A percentile compares a stretch with the other conserved stretches of the same genome.
Evolutionary conservation across 2,797 vertebrate genomes (phyloP).

Genomic region (Xenops minutus): DNA sequence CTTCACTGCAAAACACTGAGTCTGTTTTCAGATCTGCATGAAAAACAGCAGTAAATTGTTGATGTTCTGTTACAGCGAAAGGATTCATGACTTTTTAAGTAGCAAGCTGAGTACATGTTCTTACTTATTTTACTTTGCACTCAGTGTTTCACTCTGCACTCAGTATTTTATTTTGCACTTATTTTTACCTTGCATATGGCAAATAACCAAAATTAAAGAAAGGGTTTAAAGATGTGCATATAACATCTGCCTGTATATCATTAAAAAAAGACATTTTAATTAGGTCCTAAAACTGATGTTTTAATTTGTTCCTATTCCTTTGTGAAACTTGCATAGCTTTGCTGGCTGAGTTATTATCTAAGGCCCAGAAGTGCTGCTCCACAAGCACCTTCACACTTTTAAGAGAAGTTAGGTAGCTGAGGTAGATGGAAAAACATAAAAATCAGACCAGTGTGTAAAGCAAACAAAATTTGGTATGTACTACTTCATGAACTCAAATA

Average conservation of each 20-base stretch:
- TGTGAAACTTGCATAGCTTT: not conserved
- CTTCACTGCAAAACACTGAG: not conserved
- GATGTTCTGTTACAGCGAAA: not conserved
- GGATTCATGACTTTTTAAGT: not conserved
- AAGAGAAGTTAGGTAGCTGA: not conserved
- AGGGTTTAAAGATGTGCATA: not conserved
- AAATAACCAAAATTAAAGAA: not conserved
- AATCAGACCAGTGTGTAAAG: not conserved
- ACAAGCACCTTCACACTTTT: not conserved
- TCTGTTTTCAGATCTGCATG: not conserved
- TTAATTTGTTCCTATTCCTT: not conserved
- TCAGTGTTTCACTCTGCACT: not conserved
- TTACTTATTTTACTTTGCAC: not conserved
- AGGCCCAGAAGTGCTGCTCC: not conserved
- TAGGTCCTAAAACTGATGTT: not conserved
- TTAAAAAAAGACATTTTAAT: not conserved
- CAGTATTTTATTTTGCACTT: not conserved
- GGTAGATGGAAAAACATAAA: not conserved
- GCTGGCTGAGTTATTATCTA: not conserved
- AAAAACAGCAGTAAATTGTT: not conserved
- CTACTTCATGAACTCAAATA: not conserved
- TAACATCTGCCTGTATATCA: not conserved
- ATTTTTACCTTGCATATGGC: not conserved
- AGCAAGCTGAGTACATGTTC: not conserved
- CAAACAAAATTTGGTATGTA: not conserved